Evolutionary conservation across 2,888 invertebrate genomes (phyloP), one percentile per base, ranked within the genome.

Genomic region (Druceiella hillmani): DNA sequence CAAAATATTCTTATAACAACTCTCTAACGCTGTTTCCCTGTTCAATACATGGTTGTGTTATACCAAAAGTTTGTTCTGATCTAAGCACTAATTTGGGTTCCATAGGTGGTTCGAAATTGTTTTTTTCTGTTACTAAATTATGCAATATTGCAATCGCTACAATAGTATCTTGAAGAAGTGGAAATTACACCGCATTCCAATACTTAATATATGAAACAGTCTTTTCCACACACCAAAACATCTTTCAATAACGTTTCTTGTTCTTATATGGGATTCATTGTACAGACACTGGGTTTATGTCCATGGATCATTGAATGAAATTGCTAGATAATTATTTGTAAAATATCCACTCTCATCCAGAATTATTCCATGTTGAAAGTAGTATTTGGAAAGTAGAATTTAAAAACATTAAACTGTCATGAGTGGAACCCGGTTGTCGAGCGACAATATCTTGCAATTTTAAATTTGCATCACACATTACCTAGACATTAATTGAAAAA

Each of bases 341-440:
- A 11, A 33, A 41, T 44, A 48, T 3, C 44, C 45, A 33, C 43
- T 41, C 15, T 45, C 45, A 12, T 20, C 44, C 17, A 45, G 5
- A 14, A 45, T 9, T 6, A 37, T 10, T 7, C 17, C 14, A 38
- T 41, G 34, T 6, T n/a, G n/a, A n/a, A n/a, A n/a, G n/a, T n/a
- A n/a, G n/a, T n/a, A n/a, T n/a, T n/a, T n/a, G n/a, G n/a, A n/a
- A n/a, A 7, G 3, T 5, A 3, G 34, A 38, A 29, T 37, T 28
- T 17, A 29, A 17, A 29, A 43, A 44, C 20, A 46, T 46, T 10
- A 16, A 33, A 13, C 13, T 30, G 17, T 48, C 46, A 35, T 46
- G 42, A n/a, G 27, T 12, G 11, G 40, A 38, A n/a, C 48, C 47
- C 11, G 44, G 38, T 33, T 26, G 33, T 14, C 38, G 15, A 17